A percentile compares a stretch with the other conserved stretches of the same genome.
phyloP scores from a whole-genome alignment of 2,797 vertebrate genomes.

The Monodelphis domestica region DNA sequence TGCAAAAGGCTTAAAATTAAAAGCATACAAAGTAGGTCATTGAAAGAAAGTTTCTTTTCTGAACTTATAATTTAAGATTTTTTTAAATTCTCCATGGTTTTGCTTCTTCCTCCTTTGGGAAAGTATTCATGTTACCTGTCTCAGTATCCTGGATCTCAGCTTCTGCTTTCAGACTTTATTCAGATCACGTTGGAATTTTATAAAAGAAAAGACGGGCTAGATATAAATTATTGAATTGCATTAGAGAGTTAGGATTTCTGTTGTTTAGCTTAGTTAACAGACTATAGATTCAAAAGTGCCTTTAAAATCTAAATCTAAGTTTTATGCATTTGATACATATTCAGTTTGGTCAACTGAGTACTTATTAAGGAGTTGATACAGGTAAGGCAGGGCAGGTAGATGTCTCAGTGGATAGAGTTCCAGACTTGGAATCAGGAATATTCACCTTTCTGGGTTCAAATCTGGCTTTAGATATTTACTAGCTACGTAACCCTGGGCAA shows the following conservation, averaged over 20 bases:
- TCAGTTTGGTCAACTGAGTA: not conserved
- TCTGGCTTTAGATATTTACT: no score
- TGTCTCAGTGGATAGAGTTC: no score
- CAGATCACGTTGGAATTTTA: slow-evolving; percentile 49
- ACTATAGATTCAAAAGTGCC: slow-evolving; percentile 57
- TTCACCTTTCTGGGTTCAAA: no score
- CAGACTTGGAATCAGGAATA: no score
- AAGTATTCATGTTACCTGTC: not conserved
- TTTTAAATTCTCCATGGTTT: slow-evolving; percentile 7
- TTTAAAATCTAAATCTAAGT: not conserved
- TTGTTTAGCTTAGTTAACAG: slow-evolving; percentile 49
- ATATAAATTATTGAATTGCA: slow-evolving; percentile 68
- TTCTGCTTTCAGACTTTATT: slow-evolving; percentile 42
- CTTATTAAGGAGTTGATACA: not conserved
- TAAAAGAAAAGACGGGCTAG: slow-evolving; percentile 51
- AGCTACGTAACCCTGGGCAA: no score
- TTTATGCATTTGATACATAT: not conserved
- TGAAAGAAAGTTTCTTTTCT: slow-evolving; percentile 30
- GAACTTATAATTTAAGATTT: slow-evolving; percentile 51
- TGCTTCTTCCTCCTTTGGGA: slow-evolving; percentile 12
- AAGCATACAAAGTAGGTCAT: not conserved
- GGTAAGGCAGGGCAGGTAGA: no score
- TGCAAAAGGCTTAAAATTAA: slow-evolving; percentile 44
- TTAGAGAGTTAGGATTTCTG: slow-evolving; percentile 59
- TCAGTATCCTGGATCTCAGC: slow-evolving; percentile 37